These are phyloP conservation scores for Pocillopora damicornis DNA, from an alignment of 64 coral and sea anemone genomes.

Conservation along the genomic window DNA sequence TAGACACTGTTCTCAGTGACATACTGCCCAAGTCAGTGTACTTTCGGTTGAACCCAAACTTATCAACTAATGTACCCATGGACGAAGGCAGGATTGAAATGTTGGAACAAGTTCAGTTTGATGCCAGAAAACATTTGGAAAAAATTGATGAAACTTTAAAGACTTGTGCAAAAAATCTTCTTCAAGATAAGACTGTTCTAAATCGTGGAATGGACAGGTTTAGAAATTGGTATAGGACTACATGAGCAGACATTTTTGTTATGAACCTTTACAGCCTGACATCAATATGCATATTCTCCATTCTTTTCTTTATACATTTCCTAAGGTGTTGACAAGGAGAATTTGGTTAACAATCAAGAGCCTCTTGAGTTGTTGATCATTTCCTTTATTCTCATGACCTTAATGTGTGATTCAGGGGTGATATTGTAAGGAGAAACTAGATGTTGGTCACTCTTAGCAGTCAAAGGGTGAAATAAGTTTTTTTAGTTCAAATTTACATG, in stretches of 20 bases:
- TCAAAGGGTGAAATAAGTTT: too few species aligned
- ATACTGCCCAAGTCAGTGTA: constrained; percentile 74
- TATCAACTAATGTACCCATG: constrained; percentile 82
- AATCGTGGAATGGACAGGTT: constrained; percentile 18
- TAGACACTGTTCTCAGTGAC: constrained; percentile 85
- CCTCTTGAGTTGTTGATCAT: too few species aligned
- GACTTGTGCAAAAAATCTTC: constrained; percentile 9
- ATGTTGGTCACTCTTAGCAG: too few species aligned
- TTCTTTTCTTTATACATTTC: too few species aligned
- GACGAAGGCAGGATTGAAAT: constrained; percentile 79
- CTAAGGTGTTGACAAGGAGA: too few species aligned
- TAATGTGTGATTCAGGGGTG: too few species aligned
- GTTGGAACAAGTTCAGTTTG: constrained; percentile 75
- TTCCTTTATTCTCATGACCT: too few species aligned
- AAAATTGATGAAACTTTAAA: constrained; percentile 8
- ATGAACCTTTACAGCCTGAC: too few species aligned
- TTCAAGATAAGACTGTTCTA: constrained; percentile 16
- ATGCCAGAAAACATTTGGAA: constrained; percentile 48
- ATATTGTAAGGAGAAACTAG: too few species aligned
- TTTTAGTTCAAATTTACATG: too few species aligned
- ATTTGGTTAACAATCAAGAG: too few species aligned
- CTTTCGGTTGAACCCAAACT: constrained; percentile 85
- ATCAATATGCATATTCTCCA: too few species aligned
- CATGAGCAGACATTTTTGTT: not conserved
- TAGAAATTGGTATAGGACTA: constrained; percentile 16